Evolutionary conservation across 2,888 invertebrate species (phyloP).

Genomic region (Rhagophthalmus giganteus): DNA sequence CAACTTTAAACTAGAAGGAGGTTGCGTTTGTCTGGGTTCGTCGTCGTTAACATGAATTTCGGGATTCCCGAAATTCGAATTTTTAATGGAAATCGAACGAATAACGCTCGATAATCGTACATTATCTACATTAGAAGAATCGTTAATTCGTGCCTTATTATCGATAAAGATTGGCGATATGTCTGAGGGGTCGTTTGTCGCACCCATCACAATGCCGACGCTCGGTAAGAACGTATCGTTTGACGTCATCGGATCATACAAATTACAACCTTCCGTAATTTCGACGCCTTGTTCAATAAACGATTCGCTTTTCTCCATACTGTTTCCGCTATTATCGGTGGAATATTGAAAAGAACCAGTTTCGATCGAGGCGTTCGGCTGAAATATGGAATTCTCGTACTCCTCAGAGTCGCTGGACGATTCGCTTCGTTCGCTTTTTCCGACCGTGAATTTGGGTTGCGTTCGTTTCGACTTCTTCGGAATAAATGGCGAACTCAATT

Average conservation of each 20-base stretch:
- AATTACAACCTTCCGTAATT: conserved; percentile 43
- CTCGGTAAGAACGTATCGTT: conserved; percentile 62
- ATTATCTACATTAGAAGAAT: conserved; percentile 49
- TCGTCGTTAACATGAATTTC: conserved; percentile 52
- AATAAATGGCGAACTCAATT: conserved; percentile 67
- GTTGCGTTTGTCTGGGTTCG: conserved; percentile 53
- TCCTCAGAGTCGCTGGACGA: conserved; percentile 65
- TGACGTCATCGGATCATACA: conserved; percentile 18
- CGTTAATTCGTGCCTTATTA: conserved; percentile 50
- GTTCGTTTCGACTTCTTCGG: conserved; percentile 57
- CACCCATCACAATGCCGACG: conserved; percentile 66
- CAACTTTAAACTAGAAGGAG: conserved; percentile 61
- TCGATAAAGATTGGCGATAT: conserved; percentile 36
- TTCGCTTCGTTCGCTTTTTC: conserved; percentile 54
- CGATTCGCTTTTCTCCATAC: conserved; percentile 5
- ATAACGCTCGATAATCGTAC: conserved; percentile 54
- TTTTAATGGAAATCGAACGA: conserved; percentile 49
- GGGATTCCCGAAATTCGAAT: conserved; percentile 40
- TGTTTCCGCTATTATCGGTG: conserved; percentile 29
- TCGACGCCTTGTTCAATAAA: conserved; percentile 48
- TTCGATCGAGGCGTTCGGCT: conserved; percentile 45
- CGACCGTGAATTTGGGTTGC: conserved; percentile 58
- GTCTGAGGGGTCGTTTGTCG: conserved; percentile 28
- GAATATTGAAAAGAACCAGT: conserved; percentile 38
- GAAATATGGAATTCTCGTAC: conserved; percentile 63